phyloP scores from a whole-genome alignment of 2,113 vertebrate species.

The Anoplopoma fimbria region DNA sequence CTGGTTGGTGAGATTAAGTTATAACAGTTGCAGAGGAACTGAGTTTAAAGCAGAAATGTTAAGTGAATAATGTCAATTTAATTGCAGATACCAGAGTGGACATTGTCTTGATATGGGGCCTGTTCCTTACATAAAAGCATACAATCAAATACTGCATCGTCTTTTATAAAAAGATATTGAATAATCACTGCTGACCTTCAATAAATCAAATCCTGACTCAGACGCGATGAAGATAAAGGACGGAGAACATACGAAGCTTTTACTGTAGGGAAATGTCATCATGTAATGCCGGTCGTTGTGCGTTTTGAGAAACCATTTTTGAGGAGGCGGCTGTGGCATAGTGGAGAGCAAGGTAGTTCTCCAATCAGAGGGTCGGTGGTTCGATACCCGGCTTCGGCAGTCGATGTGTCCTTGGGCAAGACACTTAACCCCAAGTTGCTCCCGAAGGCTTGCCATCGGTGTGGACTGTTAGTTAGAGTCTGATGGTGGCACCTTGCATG shows the following conservation, averaged over 20 bases:
- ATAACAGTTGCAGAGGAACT: not conserved
- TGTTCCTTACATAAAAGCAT: constrained; percentile 14
- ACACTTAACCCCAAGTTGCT: no score
- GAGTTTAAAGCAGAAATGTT: constrained; percentile 39
- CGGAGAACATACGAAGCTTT: constrained; percentile 2
- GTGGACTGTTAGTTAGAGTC: no score
- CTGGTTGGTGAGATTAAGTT: constrained; percentile 1
- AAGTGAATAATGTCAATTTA: constrained; percentile 17
- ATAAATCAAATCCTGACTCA: constrained; percentile 29
- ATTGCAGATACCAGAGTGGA: constrained; percentile 31
- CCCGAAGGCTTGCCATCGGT: no score
- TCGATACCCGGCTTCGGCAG: no score
- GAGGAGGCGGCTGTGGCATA: no score
- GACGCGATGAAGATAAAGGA: constrained; percentile 39
- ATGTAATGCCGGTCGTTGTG: not conserved
- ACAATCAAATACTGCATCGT: constrained; percentile 27
- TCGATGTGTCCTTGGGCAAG: no score
- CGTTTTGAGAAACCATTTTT: not conserved
- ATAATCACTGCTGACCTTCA: constrained; percentile 51
- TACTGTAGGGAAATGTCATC: not conserved
- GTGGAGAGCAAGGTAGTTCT: no score
- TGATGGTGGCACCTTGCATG: no score
- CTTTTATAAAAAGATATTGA: constrained; percentile 37
- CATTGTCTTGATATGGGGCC: constrained; percentile 14
- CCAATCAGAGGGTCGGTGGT: no score